Conservation (phyloP, 2,888 invertebrate species). For the Lutraria lutraria region DNA sequence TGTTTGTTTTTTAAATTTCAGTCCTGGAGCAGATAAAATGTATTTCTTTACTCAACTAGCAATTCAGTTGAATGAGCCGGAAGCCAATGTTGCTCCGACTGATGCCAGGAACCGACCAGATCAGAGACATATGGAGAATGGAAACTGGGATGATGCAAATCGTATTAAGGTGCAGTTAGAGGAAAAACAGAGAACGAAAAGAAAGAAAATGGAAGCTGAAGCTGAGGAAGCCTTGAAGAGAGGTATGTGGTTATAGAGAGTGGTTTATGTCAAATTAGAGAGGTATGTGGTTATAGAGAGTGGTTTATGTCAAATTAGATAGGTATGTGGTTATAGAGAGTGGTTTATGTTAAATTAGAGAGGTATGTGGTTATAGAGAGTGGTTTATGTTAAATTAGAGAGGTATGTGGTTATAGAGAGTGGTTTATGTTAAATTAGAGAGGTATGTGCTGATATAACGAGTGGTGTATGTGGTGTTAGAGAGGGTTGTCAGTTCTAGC, state of each 20-base stretch:
- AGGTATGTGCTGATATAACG: too few species aligned
- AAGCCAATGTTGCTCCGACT: conserved; percentile 96
- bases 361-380: too few species aligned
- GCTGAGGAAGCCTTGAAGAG: conserved; percentile 80
- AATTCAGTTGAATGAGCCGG: conserved; percentile 97
- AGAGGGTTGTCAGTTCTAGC: too few species aligned
- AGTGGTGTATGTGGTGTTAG: too few species aligned
- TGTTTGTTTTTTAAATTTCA: conserved; percentile 84
- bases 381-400: too few species aligned
- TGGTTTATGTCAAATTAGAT: too few species aligned
- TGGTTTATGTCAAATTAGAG: too few species aligned
- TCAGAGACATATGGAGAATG: conserved; percentile 95
- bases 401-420: too few species aligned
- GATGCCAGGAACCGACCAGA: conserved; percentile 97
- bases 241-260: conserved; percentile 73
- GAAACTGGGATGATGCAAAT: conserved; percentile 89
- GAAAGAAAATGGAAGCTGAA: conserved; percentile 92
- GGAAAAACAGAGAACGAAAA: conserved; percentile 96
- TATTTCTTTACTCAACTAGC: conserved; percentile 98
- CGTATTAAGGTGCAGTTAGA: conserved; percentile 95
- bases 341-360: too few species aligned
- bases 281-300: too few species aligned
- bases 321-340: too few species aligned
- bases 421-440: too few species aligned
- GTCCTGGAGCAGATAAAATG: conserved; percentile 91